These are phyloP conservation scores for Drosophila pegasa DNA, from an alignment of 2,888 invertebrate species.

Conservation along the genomic window DNA sequence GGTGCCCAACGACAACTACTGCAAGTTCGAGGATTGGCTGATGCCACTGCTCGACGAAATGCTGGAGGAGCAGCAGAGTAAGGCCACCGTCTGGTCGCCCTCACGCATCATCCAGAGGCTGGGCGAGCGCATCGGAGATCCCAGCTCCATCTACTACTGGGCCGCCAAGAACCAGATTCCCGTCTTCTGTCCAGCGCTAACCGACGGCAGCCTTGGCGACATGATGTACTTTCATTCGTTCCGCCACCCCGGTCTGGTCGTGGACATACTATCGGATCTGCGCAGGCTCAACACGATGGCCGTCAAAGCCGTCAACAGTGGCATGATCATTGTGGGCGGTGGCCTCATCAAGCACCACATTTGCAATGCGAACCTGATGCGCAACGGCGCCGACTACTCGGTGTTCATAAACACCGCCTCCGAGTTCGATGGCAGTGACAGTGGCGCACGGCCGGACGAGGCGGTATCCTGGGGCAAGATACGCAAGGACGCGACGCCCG, in stretches of 20 bases:
- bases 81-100: constrained; percentile 94
- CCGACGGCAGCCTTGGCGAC: constrained; percentile 98
- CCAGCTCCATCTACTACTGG: constrained; percentile 98
- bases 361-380: constrained; percentile 99
- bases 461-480: constrained; percentile 99
- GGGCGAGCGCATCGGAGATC: constrained; percentile 95
- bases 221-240: constrained; percentile 99
- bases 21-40: constrained; percentile 97
- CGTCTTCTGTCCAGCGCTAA: constrained; percentile 98
- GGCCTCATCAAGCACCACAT: constrained; percentile 99
- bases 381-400: constrained; percentile 98
- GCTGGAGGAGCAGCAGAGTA: constrained; percentile 93
- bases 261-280: constrained; percentile 97
- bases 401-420: constrained; percentile 98
- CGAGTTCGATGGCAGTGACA: constrained; percentile 99
- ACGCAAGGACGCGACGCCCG: constrained; percentile 92
- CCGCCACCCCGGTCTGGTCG: constrained; percentile 94
- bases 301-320: constrained; percentile 95
- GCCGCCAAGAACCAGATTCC: constrained; percentile 98
- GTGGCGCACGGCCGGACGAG: constrained; percentile 99
- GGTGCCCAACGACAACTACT: constrained; percentile 99
- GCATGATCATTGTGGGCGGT: constrained; percentile 98
- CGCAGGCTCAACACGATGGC: constrained; percentile 96
- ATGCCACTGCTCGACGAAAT: constrained; percentile 96
- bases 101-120: constrained; percentile 92